A percentile compares a stretch with the other conserved stretches of the same genome.
phyloP scores from a whole-genome alignment of 2,113 vertebrate species.

The Chinchilla lanigera region DNA sequence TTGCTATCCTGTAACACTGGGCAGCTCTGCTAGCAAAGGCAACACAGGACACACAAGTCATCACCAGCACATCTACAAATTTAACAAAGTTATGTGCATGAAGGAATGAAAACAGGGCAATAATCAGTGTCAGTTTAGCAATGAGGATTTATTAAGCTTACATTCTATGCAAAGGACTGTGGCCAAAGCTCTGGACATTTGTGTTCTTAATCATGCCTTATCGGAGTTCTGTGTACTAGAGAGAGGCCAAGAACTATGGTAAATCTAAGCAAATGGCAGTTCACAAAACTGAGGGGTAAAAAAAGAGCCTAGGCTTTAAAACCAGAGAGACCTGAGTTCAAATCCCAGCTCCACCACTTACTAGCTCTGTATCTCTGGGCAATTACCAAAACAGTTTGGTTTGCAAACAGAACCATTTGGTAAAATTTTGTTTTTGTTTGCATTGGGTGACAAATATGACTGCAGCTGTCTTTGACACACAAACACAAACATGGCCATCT shows the following conservation, averaged over 20 bases:
- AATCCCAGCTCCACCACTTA: not conserved
- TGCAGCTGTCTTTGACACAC: not conserved
- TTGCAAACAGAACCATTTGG: not conserved
- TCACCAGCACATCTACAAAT: not conserved
- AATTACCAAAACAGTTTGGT: not conserved
- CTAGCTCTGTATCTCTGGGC: not conserved
- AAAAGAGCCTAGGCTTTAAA: not conserved
- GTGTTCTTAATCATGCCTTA: not conserved
- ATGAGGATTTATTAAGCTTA: not conserved
- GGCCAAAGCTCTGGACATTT: not conserved
- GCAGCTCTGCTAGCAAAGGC: not conserved
- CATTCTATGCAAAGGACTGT: not conserved
- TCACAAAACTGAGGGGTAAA: not conserved
- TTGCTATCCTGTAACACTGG: not conserved
- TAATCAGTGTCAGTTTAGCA: not conserved
- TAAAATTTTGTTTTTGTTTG: not conserved
- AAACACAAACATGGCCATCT: not conserved
- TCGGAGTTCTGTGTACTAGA: not conserved
- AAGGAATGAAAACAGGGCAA: not conserved
- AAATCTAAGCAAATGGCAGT: slow-evolving; percentile 25
- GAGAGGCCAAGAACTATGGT: not conserved
- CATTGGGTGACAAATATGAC: not conserved
- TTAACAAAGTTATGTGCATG: not conserved
- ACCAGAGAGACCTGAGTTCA: not conserved
- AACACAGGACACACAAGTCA: not conserved